A percentile compares a stretch with the other conserved stretches of the same genome.
Evolutionary conservation across 2,888 invertebrate genomes (phyloP).

Genomic region (Leptogaster cylindrica): DNA sequence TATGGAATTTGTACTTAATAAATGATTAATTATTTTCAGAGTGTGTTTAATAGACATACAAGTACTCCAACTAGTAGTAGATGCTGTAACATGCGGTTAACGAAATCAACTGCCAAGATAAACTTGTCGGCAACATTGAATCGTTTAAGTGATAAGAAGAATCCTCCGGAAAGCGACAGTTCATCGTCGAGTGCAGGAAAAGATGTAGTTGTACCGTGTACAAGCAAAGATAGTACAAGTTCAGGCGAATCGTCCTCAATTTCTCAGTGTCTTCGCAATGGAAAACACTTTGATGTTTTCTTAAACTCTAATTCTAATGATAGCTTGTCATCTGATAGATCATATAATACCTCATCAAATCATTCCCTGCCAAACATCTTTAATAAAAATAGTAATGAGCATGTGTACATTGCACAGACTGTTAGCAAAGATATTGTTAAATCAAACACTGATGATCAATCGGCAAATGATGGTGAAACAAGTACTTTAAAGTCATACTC

Average conservation of each 20-base stretch:
- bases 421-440: conserved; percentile 8
- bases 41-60: neutral
- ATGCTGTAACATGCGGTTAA: conserved; percentile 56
- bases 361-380: conserved; percentile 49
- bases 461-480: neutral
- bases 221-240: conserved; percentile 22
- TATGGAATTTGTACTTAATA: too few species aligned
- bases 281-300: conserved; percentile 51
- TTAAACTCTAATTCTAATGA: conserved; percentile 60
- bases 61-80: conserved; percentile 61
- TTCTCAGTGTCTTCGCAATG: conserved; percentile 39
- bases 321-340: conserved; percentile 52
- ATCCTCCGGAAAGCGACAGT: neutral
- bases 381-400: conserved; percentile 45
- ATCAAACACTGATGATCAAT: neutral
- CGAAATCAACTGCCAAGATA: conserved; percentile 61
- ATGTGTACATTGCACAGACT: neutral
- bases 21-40: neutral
- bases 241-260: conserved; percentile 35
- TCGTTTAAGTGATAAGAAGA: conserved; percentile 25
- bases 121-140: conserved; percentile 58
- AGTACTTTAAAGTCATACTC: conserved; percentile 4
- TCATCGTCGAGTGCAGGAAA: neutral
- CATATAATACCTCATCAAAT: conserved; percentile 50
- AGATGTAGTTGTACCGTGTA: conserved; percentile 22